phyloP scores from a whole-genome alignment of 2,888 invertebrate genomes.

The Eupelmus urozonus region DNA sequence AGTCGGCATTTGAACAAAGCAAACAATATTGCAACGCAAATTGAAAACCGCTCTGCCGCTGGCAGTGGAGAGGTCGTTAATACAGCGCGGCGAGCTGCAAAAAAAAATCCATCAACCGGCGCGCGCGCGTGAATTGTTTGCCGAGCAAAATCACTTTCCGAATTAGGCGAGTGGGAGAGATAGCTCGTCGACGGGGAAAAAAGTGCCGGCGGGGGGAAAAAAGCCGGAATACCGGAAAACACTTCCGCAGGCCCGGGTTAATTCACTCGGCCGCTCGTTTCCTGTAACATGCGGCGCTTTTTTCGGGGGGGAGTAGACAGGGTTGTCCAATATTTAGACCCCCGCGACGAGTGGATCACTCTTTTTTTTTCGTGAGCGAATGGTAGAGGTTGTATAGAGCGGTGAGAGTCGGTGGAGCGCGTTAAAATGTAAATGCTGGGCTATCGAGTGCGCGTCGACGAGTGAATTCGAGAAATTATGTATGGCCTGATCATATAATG shows the following conservation, averaged over 20 bases:
- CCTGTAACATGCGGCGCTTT: constrained; percentile 7
- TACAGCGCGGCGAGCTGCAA: background rate
- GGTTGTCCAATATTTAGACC: too few species aligned
- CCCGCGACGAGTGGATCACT: too few species aligned
- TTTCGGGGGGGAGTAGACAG: background rate
- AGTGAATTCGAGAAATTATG: constrained; percentile 29
- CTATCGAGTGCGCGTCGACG: background rate
- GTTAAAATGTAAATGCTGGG: constrained; percentile 40
- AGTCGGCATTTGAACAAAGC: constrained; percentile 8
- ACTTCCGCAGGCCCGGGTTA: constrained; percentile 4
- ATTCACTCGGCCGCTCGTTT: constrained; percentile 34
- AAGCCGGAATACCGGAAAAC: constrained; percentile 9
- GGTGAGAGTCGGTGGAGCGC: constrained; percentile 1
- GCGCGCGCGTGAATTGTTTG: background rate
- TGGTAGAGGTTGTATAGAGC: background rate
- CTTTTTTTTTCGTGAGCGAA: background rate
- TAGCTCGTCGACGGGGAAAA: background rate
- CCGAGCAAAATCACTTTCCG: constrained; percentile 8
- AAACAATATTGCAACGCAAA: background rate
- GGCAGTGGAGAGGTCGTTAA: background rate
- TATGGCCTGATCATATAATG: constrained; percentile 6
- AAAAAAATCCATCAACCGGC: background rate
- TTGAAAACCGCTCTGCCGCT: background rate
- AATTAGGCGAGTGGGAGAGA: background rate
- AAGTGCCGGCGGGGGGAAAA: background rate